Evolutionary conservation across 1,140 invertebrate species (phyloP).

Genomic region (Pararge aegeria): DNA sequence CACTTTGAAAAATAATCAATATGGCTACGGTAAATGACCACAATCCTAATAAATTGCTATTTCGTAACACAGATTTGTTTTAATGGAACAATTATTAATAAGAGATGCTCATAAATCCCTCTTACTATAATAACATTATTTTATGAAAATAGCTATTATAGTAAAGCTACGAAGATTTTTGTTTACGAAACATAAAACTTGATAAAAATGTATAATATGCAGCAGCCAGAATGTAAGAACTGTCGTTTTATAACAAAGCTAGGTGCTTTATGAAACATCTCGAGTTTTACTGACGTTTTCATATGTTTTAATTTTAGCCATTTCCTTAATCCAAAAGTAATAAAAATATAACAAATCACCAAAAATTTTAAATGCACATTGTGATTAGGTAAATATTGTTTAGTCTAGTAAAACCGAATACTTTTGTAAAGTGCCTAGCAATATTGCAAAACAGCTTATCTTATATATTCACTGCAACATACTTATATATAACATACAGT

Average conservation of each 20-base stretch:
- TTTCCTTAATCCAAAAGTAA: not conserved
- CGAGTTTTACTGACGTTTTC: not conserved
- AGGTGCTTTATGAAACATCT: not conserved
- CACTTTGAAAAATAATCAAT: conserved; percentile 24
- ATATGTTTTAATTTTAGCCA: not conserved
- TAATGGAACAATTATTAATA: conserved; percentile 7
- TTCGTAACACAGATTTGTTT: conserved; percentile 23
- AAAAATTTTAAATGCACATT: too few species aligned
- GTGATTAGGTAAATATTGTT: too few species aligned
- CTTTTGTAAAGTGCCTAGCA: not conserved
- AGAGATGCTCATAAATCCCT: conserved; percentile 6
- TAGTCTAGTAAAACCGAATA: not conserved
- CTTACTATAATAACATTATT: conserved; percentile 13
- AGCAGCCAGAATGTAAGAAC: not conserved
- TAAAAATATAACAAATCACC: not conserved
- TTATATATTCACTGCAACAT: not conserved
- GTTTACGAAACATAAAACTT: conserved; percentile 11
- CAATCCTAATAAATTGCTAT: conserved; percentile 18
- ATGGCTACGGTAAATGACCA: conserved; percentile 21
- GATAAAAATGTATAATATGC: not conserved
- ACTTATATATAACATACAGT: conserved; percentile 17
- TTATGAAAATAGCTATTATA: conserved; percentile 18
- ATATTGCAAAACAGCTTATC: not conserved
- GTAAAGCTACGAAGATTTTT: conserved; percentile 20
- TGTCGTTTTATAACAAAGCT: not conserved